These are phyloP conservation scores for Xiphophorus hellerii DNA, from an alignment of 2,113 vertebrate genomes.

Conservation along the genomic window DNA sequence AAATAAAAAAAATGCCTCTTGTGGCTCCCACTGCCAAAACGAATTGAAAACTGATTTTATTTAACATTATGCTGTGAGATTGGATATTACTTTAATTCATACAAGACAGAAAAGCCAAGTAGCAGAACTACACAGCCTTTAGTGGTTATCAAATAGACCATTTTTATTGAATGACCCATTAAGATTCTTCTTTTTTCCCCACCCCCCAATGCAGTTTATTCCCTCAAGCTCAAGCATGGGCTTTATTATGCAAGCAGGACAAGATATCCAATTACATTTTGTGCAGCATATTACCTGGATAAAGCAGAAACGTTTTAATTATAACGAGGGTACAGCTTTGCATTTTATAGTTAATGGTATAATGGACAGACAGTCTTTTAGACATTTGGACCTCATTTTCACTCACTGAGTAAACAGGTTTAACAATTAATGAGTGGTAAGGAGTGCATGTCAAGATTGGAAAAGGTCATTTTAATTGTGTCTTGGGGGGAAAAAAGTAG, in stretches of 20 bases:
- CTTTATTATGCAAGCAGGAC: background rate
- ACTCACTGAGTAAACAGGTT: background rate
- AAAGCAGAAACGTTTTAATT: background rate
- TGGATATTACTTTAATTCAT: background rate
- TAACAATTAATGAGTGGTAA: background rate
- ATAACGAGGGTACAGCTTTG: background rate
- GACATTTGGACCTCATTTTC: background rate
- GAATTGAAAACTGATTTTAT: constrained; percentile 25
- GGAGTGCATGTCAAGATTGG: background rate
- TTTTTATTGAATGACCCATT: background rate
- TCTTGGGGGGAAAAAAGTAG: no score
- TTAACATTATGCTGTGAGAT: constrained; percentile 7
- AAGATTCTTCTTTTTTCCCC: background rate
- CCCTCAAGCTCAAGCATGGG: background rate
- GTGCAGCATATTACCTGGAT: background rate
- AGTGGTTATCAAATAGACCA: background rate
- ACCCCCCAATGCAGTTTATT: background rate
- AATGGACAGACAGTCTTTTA: background rate
- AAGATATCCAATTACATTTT: background rate
- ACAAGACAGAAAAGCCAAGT: background rate
- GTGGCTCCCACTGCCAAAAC: background rate
- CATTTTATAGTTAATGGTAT: background rate
- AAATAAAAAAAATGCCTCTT: background rate
- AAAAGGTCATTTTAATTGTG: background rate
- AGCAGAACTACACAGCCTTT: background rate